Evolutionary conservation across 1,140 invertebrate genomes (phyloP).

Genomic region (Zaprionus tsacasi): DNA sequence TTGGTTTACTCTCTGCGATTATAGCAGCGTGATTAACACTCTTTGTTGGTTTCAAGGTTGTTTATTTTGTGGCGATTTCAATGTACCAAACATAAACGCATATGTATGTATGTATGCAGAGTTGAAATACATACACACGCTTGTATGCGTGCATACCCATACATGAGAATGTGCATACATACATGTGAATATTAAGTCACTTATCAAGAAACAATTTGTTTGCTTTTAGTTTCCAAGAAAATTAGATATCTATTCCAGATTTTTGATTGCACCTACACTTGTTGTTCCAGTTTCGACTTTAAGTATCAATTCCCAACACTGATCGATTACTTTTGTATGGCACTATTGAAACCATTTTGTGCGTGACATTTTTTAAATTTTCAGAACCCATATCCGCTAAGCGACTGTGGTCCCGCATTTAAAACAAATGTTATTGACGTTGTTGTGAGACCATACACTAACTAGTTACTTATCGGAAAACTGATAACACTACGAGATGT

Average conservation of each 20-base stretch:
- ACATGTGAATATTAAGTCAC: not conserved
- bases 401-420: not conserved
- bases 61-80: constrained; percentile 49
- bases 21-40: constrained; percentile 49
- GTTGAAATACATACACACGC: not conserved
- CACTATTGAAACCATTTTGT: constrained; percentile 26
- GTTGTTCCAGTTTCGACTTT: constrained; percentile 42
- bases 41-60: constrained; percentile 66
- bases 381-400: constrained; percentile 19
- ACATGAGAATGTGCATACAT: not conserved
- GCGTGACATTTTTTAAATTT: constrained; percentile 15
- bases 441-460: not conserved
- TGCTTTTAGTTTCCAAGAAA: constrained; percentile 47
- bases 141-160: constrained; percentile 10
- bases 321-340: constrained; percentile 59
- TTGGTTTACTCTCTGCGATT: constrained; percentile 42
- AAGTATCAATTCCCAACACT: constrained; percentile 24
- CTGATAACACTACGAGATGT: constrained; percentile 56
- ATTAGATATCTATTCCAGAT: constrained; percentile 61
- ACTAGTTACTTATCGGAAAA: constrained; percentile 40
- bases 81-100: constrained; percentile 34
- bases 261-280: constrained; percentile 39
- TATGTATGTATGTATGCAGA: constrained; percentile 4
- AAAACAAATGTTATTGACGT: not conserved
- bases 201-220: constrained; percentile 71